Conservation (phyloP, 2,797 vertebrate genomes). For the Xiphophorus birchmanni region DNA sequence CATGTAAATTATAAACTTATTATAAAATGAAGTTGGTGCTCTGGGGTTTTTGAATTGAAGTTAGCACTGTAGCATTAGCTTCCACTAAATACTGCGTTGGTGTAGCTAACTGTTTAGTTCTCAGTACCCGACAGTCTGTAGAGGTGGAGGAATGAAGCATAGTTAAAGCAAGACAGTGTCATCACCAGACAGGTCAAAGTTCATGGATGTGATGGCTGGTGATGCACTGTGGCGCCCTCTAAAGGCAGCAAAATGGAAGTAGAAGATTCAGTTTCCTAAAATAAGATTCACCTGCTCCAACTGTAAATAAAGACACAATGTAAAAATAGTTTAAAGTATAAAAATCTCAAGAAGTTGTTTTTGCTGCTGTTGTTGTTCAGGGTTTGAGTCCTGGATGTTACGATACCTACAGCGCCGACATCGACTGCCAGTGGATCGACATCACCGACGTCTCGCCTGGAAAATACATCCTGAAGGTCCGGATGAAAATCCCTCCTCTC, state of each 20-base stretch:
- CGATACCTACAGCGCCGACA: slow-evolving; percentile 95
- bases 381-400: slow-evolving; percentile 97
- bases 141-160: background rate
- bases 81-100: too few species aligned
- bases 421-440: slow-evolving; percentile 98
- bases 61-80: too few species aligned
- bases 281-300: background rate
- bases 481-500: background rate
- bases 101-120: too few species aligned
- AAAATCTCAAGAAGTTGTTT: background rate
- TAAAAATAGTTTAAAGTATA: background rate
- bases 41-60: too few species aligned
- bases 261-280: background rate
- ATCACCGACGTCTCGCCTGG: slow-evolving; percentile 95
- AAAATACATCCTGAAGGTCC: slow-evolving; percentile 94
- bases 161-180: background rate
- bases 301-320: background rate
- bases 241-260: background rate
- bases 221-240: background rate
- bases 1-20: too few species aligned
- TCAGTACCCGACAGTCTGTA: background rate
- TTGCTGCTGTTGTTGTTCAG: slow-evolving; percentile 61
- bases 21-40: too few species aligned
- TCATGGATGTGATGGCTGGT: background rate
- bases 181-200: background rate